Evolutionary conservation across 2,888 invertebrate species (phyloP).

Genomic region (Lymantria monacha): DNA sequence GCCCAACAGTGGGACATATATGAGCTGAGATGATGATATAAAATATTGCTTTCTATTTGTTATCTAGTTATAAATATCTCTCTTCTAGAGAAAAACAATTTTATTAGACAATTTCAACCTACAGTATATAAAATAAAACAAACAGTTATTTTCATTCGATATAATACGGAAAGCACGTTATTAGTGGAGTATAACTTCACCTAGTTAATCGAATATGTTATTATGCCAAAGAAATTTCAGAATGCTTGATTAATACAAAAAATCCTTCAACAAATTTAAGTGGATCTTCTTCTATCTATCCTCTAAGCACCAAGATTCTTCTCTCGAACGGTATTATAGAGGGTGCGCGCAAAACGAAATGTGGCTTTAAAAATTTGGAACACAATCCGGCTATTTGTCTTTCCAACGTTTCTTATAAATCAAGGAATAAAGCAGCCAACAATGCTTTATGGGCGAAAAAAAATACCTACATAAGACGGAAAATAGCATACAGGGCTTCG

Average conservation of each 20-base stretch:
- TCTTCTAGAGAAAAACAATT: no score
- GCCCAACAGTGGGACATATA: no score
- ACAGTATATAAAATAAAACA: no score
- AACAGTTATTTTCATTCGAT: no score
- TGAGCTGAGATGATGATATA: no score
- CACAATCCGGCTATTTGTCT: constrained; percentile 91
- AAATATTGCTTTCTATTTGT: no score
- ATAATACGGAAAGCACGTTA: no score
- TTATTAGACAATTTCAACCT: no score
- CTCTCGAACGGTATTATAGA: constrained; percentile 58
- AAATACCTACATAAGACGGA: constrained; percentile 80
- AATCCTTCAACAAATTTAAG: constrained; percentile 20
- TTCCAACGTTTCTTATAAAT: constrained; percentile 88
- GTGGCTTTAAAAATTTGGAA: constrained; percentile 90
- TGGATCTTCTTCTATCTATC: constrained; percentile 25
- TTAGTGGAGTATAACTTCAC: no score
- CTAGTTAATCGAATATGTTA: background rate
- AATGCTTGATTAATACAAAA: constrained; percentile 7
- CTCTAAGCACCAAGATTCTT: constrained; percentile 55
- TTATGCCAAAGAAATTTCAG: background rate
- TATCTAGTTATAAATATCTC: no score
- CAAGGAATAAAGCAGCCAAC: constrained; percentile 85
- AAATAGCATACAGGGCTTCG: constrained; percentile 77
- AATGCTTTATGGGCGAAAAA: constrained; percentile 83
- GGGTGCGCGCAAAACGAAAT: constrained; percentile 85